Evolutionary conservation across 2,888 invertebrate genomes (phyloP), one percentile per base, ranked within the genome.

Genomic region (Drosophila mercatorum): DNA sequence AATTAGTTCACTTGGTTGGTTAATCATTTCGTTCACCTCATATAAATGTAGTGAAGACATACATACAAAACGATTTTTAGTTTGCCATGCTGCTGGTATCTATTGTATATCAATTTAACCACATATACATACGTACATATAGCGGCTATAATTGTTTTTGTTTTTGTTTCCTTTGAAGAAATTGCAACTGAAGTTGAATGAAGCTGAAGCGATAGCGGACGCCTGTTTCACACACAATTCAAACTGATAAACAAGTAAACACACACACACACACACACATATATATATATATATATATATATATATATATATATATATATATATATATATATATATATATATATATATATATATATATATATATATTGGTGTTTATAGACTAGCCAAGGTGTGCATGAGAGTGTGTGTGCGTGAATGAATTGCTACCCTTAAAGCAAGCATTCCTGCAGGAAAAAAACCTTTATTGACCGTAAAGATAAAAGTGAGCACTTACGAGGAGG

Each of bases 401-500:
- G 46, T 14, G 14, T 46, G 26, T 14, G 26, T 26, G 26, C n/a
- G 55, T 55, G 55, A 41, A 31, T 65, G 44, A 72, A 75, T 78
- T 70, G 58, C 70, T 63, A 81, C 81, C 84, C 81, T 68, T 81
- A 81, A 68, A 65, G 65, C 66, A 62, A 52, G 41, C 55, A 69
- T 57, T 70, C 53, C 49, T 36, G 52, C 66, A 55, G 36, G 38
- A 34, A 34, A 58, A 58, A 75, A 74, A 77, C 81, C 67, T 74
- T 75, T 81, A 84, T 78, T 84, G 82, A 78, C 89, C 88, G 72
- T 84, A 78, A 81, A 89, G 89, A 89, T 87, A 87, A 83, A 78
- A 75, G 58, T 70, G 67, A 71, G 58, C 68, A 73, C 79, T 84
- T 75, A 75, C 75, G 65, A 69, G 52, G 58, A 74, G 80, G 72